phyloP scores from a whole-genome alignment of 1,140 invertebrate species.

The Limonius californicus region DNA sequence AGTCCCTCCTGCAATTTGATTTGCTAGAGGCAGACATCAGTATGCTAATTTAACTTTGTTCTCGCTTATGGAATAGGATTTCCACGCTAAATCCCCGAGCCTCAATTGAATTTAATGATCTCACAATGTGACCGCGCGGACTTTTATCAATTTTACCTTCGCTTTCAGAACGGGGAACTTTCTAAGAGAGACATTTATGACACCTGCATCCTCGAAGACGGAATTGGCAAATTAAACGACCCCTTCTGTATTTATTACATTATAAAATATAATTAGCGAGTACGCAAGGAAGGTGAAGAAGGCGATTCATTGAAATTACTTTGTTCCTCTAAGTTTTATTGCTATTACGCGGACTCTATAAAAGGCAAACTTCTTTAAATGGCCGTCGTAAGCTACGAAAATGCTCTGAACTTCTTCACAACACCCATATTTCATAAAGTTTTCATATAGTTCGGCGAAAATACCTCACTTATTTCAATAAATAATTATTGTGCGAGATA shows the following conservation, averaged over 20 bases:
- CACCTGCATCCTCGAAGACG: too few species aligned
- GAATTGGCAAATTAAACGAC: too few species aligned
- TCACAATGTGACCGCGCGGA: not conserved
- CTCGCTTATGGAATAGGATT: slow-evolving; percentile 4
- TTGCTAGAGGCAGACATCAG: slow-evolving; percentile 7
- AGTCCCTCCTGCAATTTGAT: slow-evolving; percentile 9
- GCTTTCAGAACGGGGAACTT: too few species aligned
- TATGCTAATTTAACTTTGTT: slow-evolving; percentile 14
- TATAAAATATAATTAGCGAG: not conserved
- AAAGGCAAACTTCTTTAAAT: slow-evolving; percentile 20
- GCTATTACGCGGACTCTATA: slow-evolving; percentile 16
- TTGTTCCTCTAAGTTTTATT: slow-evolving; percentile 12
- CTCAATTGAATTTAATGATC: slow-evolving; percentile 11
- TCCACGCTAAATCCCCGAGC: slow-evolving; percentile 1
- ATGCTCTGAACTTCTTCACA: not conserved
- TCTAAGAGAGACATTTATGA: too few species aligned
- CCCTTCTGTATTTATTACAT: not conserved
- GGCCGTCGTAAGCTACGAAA: not conserved
- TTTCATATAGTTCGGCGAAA: not conserved
- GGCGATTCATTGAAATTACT: slow-evolving; percentile 8
- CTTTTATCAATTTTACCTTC: not conserved
- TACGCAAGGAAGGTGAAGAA: not conserved
- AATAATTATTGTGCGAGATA: not conserved
- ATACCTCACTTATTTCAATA: slow-evolving; percentile 2
- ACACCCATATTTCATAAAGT: slow-evolving; percentile 8